Percentiles rank a stretch among this genome's conserved stretches.
Evolutionary conservation across 2,888 invertebrate genomes (phyloP).

Genomic region (Conus canariensis): DNA sequence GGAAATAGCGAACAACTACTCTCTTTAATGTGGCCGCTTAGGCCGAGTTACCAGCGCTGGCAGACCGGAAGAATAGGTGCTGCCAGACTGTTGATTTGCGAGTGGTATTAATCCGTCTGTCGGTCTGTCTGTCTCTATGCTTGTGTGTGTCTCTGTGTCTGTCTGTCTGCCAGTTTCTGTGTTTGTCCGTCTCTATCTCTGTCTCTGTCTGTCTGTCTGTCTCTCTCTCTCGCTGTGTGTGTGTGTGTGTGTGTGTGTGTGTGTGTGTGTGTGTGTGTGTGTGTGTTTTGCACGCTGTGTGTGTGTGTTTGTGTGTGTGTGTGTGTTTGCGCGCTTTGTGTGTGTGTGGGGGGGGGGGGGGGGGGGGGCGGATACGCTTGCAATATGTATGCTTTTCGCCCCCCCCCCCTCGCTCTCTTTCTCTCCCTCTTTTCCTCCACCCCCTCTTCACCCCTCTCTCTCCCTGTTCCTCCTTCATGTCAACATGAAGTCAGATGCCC

Average conservation of each 20-base stretch:
- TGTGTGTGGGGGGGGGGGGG: background rate
- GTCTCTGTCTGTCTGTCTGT: background rate
- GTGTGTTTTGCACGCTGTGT: background rate
- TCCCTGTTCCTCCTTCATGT: background rate
- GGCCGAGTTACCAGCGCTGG: background rate
- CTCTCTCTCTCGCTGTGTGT: too few relatives aligned
- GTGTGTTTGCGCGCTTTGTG: background rate
- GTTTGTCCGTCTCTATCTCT: background rate
- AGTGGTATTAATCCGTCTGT: background rate
- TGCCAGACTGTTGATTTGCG: background rate
- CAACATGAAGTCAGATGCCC: slow-evolving; percentile 23
- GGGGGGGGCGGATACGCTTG: background rate
- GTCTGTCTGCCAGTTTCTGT: background rate
- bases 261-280: background rate
- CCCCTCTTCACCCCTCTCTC: background rate
- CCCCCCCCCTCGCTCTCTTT: background rate
- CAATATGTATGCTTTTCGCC: background rate
- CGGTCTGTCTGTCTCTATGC: background rate
- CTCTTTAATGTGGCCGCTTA: background rate
- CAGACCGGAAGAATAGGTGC: background rate
- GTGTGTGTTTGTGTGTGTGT: background rate
- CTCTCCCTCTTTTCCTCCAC: background rate
- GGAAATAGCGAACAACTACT: background rate
- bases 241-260: background rate
- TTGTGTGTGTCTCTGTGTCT: background rate